Base-by-base conservation (phyloP, 2,113 vertebrate species). In the Heliornis fulica region DNA sequence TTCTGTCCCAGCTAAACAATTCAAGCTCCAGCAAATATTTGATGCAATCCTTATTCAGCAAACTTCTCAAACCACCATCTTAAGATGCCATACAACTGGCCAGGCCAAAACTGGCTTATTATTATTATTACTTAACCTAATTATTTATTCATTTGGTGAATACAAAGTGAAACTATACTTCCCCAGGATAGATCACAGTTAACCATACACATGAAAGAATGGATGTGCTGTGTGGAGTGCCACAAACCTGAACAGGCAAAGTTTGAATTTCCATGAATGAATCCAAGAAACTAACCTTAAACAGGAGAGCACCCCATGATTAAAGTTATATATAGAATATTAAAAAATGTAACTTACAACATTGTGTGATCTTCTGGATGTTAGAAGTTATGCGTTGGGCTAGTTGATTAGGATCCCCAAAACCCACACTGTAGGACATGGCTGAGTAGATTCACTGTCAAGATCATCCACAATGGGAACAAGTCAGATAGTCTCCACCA, bases 301-400 rank as follows among this genome's bases (percentile, higher is more conserved):
- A 66, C 2, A 1, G 7, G 6, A 5, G 38, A 46, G 3, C 4
- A 66, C 5, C 12, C 3, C 29, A 32, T 16, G 45, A 53, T 31
- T 79, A 11, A 81, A 66, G 31, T 41, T 81, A 51, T 48, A 71
- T 32, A 76, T 5, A 41, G 70, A 92, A 70, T 29, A 48, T 25
- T 20, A 11, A 79, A 19, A 88, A 95, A 59, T 36, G 41, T 60
- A 88, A 98, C 98, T 98, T 97, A 98, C 98, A 98, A 94, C 97
- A 97, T 21, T 98, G 98, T 13, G 98, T 98, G 94, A 98, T 98
- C 97, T 98, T 98, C 94, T 98, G 98, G 95, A 98, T 98, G 81
- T 98, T 98, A 56, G 97, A 96, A 54, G 98, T 98, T 92, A 98
- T 98, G 15, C 92, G 97, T 8, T 98, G 98, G 20, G 98, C 98